phyloP scores from a whole-genome alignment of 2,113 vertebrate species.

The Myiagra hebetior region DNA sequence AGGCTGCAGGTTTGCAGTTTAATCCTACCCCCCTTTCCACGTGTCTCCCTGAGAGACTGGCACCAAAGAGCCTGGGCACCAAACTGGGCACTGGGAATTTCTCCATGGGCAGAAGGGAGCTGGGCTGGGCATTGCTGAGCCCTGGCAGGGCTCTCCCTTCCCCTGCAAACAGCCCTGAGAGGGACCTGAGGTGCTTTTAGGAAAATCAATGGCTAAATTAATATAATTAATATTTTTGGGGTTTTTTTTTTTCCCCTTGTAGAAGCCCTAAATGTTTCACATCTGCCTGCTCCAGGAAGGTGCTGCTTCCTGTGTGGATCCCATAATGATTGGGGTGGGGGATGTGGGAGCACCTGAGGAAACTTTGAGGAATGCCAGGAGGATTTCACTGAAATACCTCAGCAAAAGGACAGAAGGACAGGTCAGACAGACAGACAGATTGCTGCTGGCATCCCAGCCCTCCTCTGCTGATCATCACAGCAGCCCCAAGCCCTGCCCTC shows the following conservation, averaged over 20 bases:
- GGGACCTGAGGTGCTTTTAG: neutral
- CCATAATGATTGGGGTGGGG: fast-evolving
- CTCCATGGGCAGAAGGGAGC: neutral
- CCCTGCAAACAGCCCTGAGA: neutral
- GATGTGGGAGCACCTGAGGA: neutral
- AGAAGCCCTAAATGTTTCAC: neutral
- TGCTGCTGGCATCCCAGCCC: neutral
- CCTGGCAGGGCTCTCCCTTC: neutral
- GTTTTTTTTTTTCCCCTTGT: neutral
- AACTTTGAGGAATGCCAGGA: neutral
- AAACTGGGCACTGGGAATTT: neutral
- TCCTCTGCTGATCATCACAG: neutral
- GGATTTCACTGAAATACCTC: neutral
- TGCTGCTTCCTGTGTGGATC: neutral
- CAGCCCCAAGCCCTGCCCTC: neutral
- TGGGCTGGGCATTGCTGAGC: neutral
- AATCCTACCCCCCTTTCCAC: neutral
- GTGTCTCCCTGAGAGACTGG: neutral
- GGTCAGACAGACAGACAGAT: neutral
- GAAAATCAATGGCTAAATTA: neutral
- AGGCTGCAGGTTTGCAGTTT: neutral
- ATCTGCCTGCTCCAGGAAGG: neutral
- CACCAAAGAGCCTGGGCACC: neutral
- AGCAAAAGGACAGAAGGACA: neutral
- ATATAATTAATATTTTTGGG: neutral